A percentile compares a stretch with the other conserved stretches of the same genome.
phyloP scores from a whole-genome alignment of 2,113 vertebrate species.

The Gracilinanus agilis region DNA sequence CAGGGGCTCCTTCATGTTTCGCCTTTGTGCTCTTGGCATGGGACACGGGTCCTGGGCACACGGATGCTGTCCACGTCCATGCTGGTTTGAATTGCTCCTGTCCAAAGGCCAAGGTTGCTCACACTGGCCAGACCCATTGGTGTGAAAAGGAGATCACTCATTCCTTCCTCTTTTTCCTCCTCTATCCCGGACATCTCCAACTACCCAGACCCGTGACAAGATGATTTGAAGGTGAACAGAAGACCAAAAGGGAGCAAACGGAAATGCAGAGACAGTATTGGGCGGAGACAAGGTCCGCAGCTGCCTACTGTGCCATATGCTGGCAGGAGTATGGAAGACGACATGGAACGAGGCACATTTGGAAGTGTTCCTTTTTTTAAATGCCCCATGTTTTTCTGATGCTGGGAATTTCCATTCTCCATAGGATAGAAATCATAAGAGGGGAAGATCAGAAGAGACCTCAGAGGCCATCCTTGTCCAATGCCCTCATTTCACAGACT shows the following conservation, averaged over 20 bases:
- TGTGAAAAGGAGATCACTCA: background rate
- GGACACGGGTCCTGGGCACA: background rate
- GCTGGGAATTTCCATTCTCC: background rate
- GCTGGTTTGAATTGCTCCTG: background rate
- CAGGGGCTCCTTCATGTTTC: background rate
- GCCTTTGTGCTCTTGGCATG: background rate
- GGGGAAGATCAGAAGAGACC: background rate
- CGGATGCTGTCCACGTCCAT: background rate
- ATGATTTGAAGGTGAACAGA: background rate
- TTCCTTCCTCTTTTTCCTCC: background rate
- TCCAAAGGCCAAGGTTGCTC: background rate
- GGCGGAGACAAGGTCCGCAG: background rate
- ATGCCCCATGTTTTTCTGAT: background rate
- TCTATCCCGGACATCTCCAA: background rate
- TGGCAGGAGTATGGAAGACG: background rate
- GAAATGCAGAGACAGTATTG: background rate
- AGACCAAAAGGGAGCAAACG: background rate
- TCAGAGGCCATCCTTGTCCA: background rate
- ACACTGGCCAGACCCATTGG: background rate
- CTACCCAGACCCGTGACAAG: background rate
- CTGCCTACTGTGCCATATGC: background rate
- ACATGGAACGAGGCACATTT: background rate
- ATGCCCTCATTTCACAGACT: background rate
- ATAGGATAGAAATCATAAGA: background rate
- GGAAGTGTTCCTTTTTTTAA: background rate